phyloP scores from a whole-genome alignment of 2,888 invertebrate species.

The Xanthorhoe spadicearia region DNA sequence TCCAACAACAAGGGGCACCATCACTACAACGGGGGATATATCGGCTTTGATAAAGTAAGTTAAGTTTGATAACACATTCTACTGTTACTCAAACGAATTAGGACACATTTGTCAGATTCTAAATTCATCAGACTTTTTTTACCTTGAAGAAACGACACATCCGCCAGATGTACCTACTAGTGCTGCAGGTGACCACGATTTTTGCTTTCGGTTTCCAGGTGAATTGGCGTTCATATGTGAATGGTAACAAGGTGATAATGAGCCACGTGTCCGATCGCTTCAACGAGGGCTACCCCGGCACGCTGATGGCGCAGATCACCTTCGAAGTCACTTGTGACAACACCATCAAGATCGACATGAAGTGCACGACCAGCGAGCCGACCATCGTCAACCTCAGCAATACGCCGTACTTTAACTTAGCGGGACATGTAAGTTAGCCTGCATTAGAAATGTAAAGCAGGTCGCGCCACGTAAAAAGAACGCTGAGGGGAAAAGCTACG shows the following conservation, averaged over 20 bases:
- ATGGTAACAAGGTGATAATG: constrained; percentile 87
- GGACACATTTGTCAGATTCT: too few species aligned
- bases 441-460: too few species aligned
- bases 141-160: too few species aligned
- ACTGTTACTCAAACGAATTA: too few species aligned
- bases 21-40: constrained; percentile 93
- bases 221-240: constrained; percentile 88
- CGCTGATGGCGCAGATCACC: constrained; percentile 87
- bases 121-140: too few species aligned
- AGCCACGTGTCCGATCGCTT: constrained; percentile 90
- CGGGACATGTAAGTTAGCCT: constrained; percentile 89
- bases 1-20: constrained; percentile 88
- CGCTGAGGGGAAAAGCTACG: too few species aligned
- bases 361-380: constrained; percentile 89
- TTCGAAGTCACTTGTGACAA: constrained; percentile 91
- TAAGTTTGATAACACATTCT: neutral
- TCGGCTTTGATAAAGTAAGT: constrained; percentile 90
- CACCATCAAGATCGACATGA: constrained; percentile 90
- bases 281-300: constrained; percentile 96
- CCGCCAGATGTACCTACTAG: too few species aligned
- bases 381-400: constrained; percentile 95
- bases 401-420: constrained; percentile 96
- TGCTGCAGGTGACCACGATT: too few species aligned
- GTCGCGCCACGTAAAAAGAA: too few species aligned
- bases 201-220: constrained; percentile 61